Base-by-base conservation (phyloP, 2,888 invertebrate genomes). In the Tromatobia lineatoria region DNA sequence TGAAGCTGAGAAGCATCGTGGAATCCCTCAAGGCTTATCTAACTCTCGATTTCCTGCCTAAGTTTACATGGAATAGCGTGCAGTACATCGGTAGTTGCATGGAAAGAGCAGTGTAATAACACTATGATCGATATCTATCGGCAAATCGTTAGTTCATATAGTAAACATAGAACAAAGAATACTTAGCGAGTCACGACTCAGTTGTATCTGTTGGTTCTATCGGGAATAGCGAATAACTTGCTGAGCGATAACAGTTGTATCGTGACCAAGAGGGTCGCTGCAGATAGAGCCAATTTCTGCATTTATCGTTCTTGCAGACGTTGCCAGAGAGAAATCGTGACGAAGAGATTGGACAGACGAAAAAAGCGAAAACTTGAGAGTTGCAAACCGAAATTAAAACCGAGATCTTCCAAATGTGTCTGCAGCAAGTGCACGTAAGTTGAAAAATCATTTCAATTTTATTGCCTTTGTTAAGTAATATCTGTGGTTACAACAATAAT, bases 401-500 rank as follows among this genome's bases (percentile, higher is more conserved):
- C 15, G 34, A 67, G 59, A 70, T 79, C 74, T 8, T 87, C 83
- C 50, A 87, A 57, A 80, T 88, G 89, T 69, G 73, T 29, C 23
- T 88, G 89, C 71, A 70, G 45, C n/a, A 85, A 82, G 61, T 89
- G 88, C 86, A 79, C 79, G 89, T 87, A 74, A 80, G 89, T 85
- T 34, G 1, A 29, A 25, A 2, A 6, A 11, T 42, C 15, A 42
- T 42, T 42, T 45, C n/a, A 61, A 18, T 66, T 47, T 50, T 45
- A 66, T 77, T 13, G 61, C 54, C 61, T 23, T 18, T 8, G 34
- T 15, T 18, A 11, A 66, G 42, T 66, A 57, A 67, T 18, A 6
- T 42, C 45, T 45, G 25, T 38, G 66, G 0, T 73, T 79, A 79
- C 45, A 64, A 69, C 70, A n/a, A 79, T 23, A 71, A 67, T 42